These are phyloP conservation scores for Lamprologus ornatipinnis DNA, from an alignment of 2,113 vertebrate species.

Conservation along the genomic window DNA sequence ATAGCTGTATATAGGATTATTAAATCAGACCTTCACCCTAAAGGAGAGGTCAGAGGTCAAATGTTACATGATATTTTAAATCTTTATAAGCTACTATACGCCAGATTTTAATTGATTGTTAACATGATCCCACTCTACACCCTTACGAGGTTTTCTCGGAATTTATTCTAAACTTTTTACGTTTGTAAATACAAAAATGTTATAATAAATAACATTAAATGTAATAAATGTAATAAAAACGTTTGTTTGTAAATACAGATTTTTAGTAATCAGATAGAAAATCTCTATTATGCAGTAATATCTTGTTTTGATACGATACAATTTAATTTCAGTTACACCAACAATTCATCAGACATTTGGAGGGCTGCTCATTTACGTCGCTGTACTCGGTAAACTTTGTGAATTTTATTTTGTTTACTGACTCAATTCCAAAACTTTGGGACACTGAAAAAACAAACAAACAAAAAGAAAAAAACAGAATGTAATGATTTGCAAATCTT, in stretches of 20 bases:
- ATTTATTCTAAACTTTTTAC: not conserved
- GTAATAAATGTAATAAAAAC: too few relatives aligned
- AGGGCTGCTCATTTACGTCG: rapidly evolving
- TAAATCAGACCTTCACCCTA: not conserved
- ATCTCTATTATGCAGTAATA: not conserved
- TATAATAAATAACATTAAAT: too few relatives aligned
- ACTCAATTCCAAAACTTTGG: not conserved
- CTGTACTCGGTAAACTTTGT: not conserved
- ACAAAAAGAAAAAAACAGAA: not conserved
- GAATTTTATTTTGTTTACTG: rapidly evolving
- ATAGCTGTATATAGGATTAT: not conserved
- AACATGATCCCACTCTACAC: not conserved
- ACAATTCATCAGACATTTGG: not conserved
- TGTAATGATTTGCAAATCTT: not conserved
- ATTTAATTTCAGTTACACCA: not conserved
- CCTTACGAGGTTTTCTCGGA: rapidly evolving
- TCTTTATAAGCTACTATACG: too few relatives aligned
- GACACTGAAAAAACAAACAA: not conserved
- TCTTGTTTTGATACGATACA: not conserved
- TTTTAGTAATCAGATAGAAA: not conserved
- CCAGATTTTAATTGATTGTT: not conserved
- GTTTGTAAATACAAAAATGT: too few relatives aligned
- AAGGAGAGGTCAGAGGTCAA: not conserved
- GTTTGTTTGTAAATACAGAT: not conserved
- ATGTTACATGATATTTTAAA: not conserved